Conservation (phyloP, 2,888 invertebrate genomes). For the Myopa tessellatipennis region DNA sequence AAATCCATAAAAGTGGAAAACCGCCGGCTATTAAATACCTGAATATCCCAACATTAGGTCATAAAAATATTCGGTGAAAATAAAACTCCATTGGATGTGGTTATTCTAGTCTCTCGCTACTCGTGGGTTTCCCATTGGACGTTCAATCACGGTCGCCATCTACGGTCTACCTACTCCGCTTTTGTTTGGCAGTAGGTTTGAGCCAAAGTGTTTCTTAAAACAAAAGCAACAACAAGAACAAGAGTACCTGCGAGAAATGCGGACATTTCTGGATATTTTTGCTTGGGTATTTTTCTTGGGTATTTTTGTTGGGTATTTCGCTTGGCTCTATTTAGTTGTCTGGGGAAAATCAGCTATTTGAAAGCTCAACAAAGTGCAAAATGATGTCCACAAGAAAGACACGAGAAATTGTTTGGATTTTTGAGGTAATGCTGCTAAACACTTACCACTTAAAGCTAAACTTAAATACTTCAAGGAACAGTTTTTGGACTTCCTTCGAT, state of each 20-base stretch:
- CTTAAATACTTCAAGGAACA: too few relatives aligned
- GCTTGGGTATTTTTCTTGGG: neutral
- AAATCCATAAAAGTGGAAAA: neutral
- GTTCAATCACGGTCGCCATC: neutral
- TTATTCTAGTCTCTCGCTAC: neutral
- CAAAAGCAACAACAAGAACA: neutral
- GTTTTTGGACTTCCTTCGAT: too few relatives aligned
- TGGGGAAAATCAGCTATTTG: too few relatives aligned
- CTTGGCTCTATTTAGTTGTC: too few relatives aligned
- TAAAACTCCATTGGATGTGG: conserved; percentile 8
- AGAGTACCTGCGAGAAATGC: neutral
- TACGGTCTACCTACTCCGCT: conserved; percentile 37
- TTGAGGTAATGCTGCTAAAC: too few relatives aligned
- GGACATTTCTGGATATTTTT: neutral
- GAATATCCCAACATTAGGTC: conserved; percentile 14
- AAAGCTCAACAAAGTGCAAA: neutral
- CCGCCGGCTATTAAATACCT: neutral
- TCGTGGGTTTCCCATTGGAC: conserved; percentile 47
- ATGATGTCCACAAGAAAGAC: too few relatives aligned
- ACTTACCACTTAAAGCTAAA: too few relatives aligned
- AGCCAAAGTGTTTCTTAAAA: conserved; percentile 32
- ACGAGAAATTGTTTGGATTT: too few relatives aligned
- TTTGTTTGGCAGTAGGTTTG: conserved; percentile 37
- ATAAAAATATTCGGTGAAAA: conserved; percentile 21
- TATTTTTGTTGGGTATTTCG: too few relatives aligned